Conservation (phyloP, 2,888 invertebrate species). For the Temnothorax rugatulus region DNA sequence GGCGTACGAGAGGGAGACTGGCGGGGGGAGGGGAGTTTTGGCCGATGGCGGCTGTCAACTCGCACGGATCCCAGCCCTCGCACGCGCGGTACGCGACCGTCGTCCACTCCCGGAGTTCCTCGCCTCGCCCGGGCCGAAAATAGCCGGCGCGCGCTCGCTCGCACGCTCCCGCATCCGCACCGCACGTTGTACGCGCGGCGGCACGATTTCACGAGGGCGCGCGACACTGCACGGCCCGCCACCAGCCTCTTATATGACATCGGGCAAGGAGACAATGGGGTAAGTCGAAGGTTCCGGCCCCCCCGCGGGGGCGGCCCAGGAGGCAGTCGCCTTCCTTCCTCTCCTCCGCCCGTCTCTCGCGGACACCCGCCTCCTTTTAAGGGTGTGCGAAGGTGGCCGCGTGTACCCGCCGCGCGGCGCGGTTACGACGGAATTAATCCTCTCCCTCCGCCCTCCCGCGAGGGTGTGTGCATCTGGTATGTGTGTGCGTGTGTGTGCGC, state of each 20-base stretch:
- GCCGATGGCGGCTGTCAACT: slow-evolving; percentile 84
- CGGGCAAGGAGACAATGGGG: slow-evolving; percentile 94
- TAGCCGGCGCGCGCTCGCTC: slow-evolving; percentile 45
- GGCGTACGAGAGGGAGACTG: too few species aligned
- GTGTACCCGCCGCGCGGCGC: slow-evolving; percentile 58
- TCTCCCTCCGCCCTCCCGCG: slow-evolving; percentile 5
- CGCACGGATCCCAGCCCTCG: slow-evolving; percentile 73
- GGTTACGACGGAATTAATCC: slow-evolving; percentile 59
- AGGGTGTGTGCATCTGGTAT: not conserved
- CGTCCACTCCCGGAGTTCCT: slow-evolving; percentile 29
- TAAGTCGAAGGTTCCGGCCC: slow-evolving; percentile 86
- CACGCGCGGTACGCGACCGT: slow-evolving; percentile 59
- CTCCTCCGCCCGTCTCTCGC: not conserved
- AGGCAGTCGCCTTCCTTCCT: not conserved
- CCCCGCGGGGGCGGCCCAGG: not conserved
- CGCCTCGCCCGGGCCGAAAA: slow-evolving; percentile 41
- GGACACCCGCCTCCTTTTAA: slow-evolving; percentile 82
- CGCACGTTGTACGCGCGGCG: slow-evolving; percentile 52
- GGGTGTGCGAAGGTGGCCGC: slow-evolving; percentile 69
- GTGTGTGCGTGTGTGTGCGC: not conserved
- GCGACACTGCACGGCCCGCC: slow-evolving; percentile 69
- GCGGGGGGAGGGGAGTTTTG: slow-evolving; percentile 37
- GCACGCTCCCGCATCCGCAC: too few species aligned
- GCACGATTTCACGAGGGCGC: slow-evolving; percentile 78
- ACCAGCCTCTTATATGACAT: slow-evolving; percentile 89